Evolutionary conservation across 2,113 vertebrate genomes (phyloP), one percentile per base, ranked within the genome.

Genomic region (Oncorhynchus tshawytscha): DNA sequence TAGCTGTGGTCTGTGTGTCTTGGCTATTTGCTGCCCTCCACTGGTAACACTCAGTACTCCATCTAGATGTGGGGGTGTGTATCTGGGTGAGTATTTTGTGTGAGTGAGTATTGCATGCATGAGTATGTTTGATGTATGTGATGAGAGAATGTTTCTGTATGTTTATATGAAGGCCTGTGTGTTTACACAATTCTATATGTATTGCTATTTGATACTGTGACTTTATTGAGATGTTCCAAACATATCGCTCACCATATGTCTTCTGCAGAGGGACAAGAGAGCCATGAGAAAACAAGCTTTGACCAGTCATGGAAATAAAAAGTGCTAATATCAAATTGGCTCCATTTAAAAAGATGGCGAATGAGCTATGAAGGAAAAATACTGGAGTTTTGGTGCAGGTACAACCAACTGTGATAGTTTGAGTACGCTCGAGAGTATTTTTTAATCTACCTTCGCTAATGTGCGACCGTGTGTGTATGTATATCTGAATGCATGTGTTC

Each of bases 21-120:
- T 72, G 22, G 24, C 4, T 2, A 65, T 78, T 27, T 87, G 83
- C 83, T 83, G 90, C 90, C 87, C 79, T 64, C 88, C 15, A 51
- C 78, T 84, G 91, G 84, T n/a, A 31, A 69, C 4, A 70, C 29
- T 20, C 60, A 60, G 16, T 13, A 9, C 11, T 20, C 62, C 24
- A 59, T 20, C 18, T 5, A 20, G 5, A 57, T 20, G 39, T 45
- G 39, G 39, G 39, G 1, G 4, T 57, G 54, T 57, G 54, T 20
- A 20, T 57, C 6, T 57, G 20, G 13, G 54, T 57, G 54, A 3
- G 6, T 20, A 57, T 15, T 57, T 20, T 20, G 16, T 57, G 54
- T 20, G 16, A 31, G 31, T 34, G 34, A 18, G 27, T 27, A 57
- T 11, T 22, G n/a, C 5, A 48, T 18, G 18, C 6, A 4, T n/a